Evolutionary conservation across 2,113 vertebrate species (phyloP), one percentile per base, ranked within the genome.

Genomic region (Xiphorhynchus elegans): DNA sequence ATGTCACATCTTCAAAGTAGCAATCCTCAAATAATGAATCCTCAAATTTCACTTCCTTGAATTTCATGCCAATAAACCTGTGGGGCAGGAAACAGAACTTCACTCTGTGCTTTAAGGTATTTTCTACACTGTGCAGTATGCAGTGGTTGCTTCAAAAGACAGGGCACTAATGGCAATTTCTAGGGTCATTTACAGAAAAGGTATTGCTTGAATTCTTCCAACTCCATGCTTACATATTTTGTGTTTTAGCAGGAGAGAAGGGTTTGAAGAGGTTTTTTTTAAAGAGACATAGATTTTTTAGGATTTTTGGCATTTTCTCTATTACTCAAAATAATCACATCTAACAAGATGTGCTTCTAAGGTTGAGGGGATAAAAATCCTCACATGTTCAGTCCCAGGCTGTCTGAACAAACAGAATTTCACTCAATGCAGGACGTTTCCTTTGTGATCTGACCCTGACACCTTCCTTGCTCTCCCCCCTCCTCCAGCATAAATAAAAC

Each of bases 1-100:
- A 99, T 75, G 95, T 99, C 93, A 99, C 91, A 16, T 99, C 99
- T 96, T 99, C 99, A 95, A 99, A 99, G 96, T 98, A 98, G 94
- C 99, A 99, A n/a, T 99, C 98, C 70, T 99, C 98, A 97, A 99
- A 99, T 25, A 99, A 92, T 0, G 98, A 98, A 89, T 99, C 97
- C 91, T 99, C 98, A 96, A 99, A 99, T 87, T 98, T 99, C 29
- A 99, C 99, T 9, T 99, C 98, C 89, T 98, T 99, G 42, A 99
- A 98, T 96, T 99, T 99, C 95, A 99, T 99, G 79, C 98, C 98
- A 56, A 98, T 97, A 93, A 99, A 99, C 95, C 99, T 99, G 86
- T 62, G 87, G 69, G 72, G 68, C 55, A 93, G 67, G 75, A 78
- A 83, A 91, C 26, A 90, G 60, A 95, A 79, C 6, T 63, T 93